Evolutionary conservation across 2,888 invertebrate species (phyloP).

Genomic region (Prenolepis imparis): DNA sequence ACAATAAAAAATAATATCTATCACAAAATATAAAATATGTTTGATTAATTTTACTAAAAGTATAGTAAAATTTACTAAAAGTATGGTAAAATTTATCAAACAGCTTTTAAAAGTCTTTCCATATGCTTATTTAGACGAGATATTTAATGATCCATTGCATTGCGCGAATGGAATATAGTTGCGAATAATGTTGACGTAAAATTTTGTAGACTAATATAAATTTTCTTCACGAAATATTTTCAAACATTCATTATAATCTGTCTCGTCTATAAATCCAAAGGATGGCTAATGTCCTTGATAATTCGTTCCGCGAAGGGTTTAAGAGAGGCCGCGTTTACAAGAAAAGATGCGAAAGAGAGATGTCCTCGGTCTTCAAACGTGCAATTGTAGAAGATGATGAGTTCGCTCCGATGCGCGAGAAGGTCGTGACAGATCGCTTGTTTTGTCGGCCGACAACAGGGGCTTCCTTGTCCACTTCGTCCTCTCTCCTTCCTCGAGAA

Average conservation of each 20-base stretch:
- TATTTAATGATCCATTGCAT: not conserved
- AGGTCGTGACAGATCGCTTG: constrained; percentile 72
- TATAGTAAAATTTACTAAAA: too few species aligned
- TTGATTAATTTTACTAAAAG: too few species aligned
- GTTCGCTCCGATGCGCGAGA: constrained; percentile 53
- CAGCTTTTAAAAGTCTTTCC: too few species aligned
- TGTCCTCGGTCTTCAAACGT: not conserved
- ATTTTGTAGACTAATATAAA: not conserved
- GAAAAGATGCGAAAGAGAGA: not conserved
- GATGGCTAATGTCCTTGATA: not conserved
- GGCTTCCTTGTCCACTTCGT: constrained; percentile 63
- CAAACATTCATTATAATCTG: not conserved
- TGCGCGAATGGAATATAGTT: not conserved
- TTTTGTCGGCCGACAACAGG: constrained; percentile 67
- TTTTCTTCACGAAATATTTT: not conserved
- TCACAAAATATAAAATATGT: too few species aligned
- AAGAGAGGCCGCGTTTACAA: not conserved
- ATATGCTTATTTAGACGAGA: not conserved
- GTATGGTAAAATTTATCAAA: too few species aligned
- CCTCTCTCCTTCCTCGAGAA: constrained; percentile 60
- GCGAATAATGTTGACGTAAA: not conserved
- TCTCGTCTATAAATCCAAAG: not conserved
- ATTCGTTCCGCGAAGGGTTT: not conserved
- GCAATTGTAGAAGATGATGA: constrained; percentile 64
- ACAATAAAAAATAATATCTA: too few species aligned